Percentiles rank a stretch among this genome's conserved stretches.
Conservation (phyloP, 2,113 vertebrate genomes). For the Rhea americana region DNA sequence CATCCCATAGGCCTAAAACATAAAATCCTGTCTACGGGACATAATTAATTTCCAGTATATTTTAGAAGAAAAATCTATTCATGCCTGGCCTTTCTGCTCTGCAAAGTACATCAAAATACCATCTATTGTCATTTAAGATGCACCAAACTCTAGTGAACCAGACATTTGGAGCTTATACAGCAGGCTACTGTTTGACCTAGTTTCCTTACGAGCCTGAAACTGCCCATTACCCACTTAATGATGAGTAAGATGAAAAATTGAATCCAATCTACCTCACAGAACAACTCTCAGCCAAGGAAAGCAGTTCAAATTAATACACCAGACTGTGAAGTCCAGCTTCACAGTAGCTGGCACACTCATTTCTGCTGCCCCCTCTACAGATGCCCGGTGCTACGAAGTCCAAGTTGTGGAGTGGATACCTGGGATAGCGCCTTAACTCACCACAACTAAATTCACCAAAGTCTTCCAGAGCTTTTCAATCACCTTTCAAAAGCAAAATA, state of each 20-base stretch:
- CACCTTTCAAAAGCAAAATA: neutral
- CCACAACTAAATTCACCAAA: neutral
- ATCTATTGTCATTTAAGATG: conserved; percentile 40
- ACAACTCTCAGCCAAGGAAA: neutral
- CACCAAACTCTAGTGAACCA: conserved; percentile 30
- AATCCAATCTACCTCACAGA: conserved; percentile 25
- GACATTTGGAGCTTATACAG: conserved; percentile 55
- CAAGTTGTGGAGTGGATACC: neutral
- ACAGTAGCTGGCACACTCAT: neutral
- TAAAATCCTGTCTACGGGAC: neutral
- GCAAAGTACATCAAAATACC: conserved; percentile 40
- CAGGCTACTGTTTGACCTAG: conserved; percentile 61
- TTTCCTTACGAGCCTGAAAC: conserved; percentile 62
- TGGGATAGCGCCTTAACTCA: neutral
- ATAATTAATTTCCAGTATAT: conserved; percentile 6
- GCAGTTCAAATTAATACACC: conserved; percentile 26
- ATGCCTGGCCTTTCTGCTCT: neutral
- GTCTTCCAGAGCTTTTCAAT: neutral
- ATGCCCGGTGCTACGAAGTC: neutral
- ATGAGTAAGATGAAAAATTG: conserved; percentile 63
- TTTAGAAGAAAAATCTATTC: conserved; percentile 24
- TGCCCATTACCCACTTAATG: conserved; percentile 63
- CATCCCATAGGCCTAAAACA: neutral
- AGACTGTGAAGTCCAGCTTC: conserved; percentile 9
- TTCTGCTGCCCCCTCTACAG: conserved; percentile 1